Conservation (phyloP, 1,140 invertebrate species). For the Cecropterus lyciades region DNA sequence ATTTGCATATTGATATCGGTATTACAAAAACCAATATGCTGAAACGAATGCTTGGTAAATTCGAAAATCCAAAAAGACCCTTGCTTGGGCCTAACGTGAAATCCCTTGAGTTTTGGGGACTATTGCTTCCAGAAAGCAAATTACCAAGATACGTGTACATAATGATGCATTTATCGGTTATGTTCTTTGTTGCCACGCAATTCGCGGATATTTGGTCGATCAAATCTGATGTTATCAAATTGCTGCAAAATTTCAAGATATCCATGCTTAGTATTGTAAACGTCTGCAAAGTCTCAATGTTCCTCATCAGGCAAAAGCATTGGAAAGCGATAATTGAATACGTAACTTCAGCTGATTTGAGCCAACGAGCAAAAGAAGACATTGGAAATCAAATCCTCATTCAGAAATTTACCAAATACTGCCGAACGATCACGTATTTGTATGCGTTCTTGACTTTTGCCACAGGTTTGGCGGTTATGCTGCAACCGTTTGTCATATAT, state of each 20-base stretch:
- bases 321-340: conserved; percentile 52
- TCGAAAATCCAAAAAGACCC: conserved; percentile 51
- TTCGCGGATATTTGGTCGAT: conserved; percentile 50
- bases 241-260: conserved; percentile 54
- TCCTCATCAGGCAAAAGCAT: conserved; percentile 46
- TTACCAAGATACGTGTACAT: too few species aligned
- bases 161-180: too few species aligned
- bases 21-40: conserved; percentile 23
- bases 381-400: conserved; percentile 34
- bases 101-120: conserved; percentile 46
- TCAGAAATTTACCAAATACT: conserved; percentile 46
- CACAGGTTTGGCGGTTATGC: conserved; percentile 40
- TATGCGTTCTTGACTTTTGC: conserved; percentile 45
- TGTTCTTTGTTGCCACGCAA: too few species aligned
- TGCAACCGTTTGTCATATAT: conserved; percentile 46
- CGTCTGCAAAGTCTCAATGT: conserved; percentile 44
- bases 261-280: conserved; percentile 50
- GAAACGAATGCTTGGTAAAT: conserved; percentile 31
- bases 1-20: conserved; percentile 23
- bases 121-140: conserved; percentile 42
- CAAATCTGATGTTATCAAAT: conserved; percentile 41
- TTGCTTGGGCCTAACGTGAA: conserved; percentile 53
- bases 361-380: conserved; percentile 39
- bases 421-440: conserved; percentile 45
- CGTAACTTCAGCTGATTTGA: conserved; percentile 44